These are phyloP conservation scores for Phalacrocorax brasilianus DNA, from an alignment of 2,113 vertebrate species.

Conservation along the genomic window DNA sequence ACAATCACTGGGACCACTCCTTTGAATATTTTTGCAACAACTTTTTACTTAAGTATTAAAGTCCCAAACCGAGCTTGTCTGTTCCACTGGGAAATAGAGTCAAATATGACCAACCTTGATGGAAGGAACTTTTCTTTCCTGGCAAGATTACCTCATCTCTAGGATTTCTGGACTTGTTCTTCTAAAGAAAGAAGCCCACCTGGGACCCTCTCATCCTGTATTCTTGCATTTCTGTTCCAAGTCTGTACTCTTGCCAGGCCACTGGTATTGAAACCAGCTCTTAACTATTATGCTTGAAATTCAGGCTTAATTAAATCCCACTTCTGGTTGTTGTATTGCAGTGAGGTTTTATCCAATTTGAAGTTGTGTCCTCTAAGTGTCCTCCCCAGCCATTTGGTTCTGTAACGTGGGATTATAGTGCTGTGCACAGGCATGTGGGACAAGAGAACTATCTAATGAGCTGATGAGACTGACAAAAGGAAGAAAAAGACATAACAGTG, in stretches of 20 bases:
- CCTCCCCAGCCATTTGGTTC: neutral
- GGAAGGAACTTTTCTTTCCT: neutral
- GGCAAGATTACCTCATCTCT: neutral
- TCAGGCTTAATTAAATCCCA: neutral
- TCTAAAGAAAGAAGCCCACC: neutral
- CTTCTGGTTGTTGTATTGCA: neutral
- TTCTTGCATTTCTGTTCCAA: neutral
- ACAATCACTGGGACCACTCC: fast-evolving
- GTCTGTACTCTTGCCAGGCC: neutral
- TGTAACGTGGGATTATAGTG: neutral
- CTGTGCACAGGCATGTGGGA: neutral
- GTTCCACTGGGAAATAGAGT: neutral
- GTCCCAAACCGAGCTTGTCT: neutral
- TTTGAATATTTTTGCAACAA: neutral
- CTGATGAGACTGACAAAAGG: neutral
- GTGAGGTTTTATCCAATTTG: neutral
- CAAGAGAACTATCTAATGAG: neutral
- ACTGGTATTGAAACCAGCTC: neutral
- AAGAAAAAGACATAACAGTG: neutral
- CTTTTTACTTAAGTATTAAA: neutral
- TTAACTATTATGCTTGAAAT: neutral
- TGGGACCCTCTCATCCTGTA: neutral
- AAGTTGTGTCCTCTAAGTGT: neutral
- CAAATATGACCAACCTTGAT: neutral
- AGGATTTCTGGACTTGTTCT: neutral